A percentile compares a stretch with the other conserved stretches of the same genome.
These are phyloP conservation scores for Archips xylosteana DNA, from an alignment of 2,888 invertebrate genomes.

Conservation along the genomic window DNA sequence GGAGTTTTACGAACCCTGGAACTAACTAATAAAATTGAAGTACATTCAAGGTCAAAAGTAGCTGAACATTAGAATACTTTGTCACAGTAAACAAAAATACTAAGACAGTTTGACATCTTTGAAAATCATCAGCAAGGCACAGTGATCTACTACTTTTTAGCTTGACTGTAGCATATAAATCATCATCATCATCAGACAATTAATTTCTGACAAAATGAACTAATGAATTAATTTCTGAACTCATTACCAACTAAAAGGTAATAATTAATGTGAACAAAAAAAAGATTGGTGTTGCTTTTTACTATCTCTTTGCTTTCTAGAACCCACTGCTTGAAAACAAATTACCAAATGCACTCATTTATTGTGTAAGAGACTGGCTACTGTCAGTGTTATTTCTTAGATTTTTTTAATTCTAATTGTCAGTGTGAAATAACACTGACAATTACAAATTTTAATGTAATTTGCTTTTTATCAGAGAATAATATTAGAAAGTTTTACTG, in stretches of 20 bases:
- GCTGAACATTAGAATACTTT: not conserved
- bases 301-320: slow-evolving; percentile 26
- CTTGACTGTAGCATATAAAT: too few species aligned
- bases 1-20: too few species aligned
- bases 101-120: too few species aligned
- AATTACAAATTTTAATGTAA: not conserved
- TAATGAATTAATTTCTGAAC: too few species aligned
- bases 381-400: not conserved
- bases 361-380: not conserved
- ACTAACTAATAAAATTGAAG: too few species aligned
- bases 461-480: not conserved
- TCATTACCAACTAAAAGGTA: not conserved
- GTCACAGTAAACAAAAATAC: too few species aligned
- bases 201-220: too few species aligned
- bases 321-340: slow-evolving; percentile 17
- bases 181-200: too few species aligned
- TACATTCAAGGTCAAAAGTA: not conserved
- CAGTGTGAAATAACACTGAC: too few species aligned
- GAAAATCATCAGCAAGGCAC: too few species aligned
- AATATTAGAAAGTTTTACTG: not conserved
- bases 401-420: too few species aligned
- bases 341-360: slow-evolving; percentile 17
- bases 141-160: too few species aligned
- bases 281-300: slow-evolving; percentile 17
- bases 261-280: slow-evolving; percentile 2